These are phyloP conservation scores for Gallirallus australis DNA, from an alignment of 2,797 vertebrate species.

Conservation along the genomic window DNA sequence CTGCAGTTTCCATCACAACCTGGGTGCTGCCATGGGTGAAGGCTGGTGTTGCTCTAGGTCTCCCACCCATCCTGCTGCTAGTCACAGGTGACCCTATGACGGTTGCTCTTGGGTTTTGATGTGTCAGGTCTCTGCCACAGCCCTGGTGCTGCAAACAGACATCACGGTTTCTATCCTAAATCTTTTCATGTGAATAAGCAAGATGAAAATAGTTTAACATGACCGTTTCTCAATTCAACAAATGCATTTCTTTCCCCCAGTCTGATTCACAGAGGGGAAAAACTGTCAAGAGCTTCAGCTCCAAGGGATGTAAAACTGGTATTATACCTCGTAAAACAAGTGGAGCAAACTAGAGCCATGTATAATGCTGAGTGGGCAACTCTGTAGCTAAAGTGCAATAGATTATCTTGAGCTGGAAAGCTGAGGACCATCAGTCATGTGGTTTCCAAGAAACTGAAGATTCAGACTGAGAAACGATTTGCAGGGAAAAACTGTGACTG, in stretches of 20 bases:
- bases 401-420: neutral
- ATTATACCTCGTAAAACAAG: constrained; percentile 35
- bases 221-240: constrained; percentile 6
- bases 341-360: neutral
- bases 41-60: neutral
- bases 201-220: neutral
- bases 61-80: accelerated
- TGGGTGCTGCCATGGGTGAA: neutral
- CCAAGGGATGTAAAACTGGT: neutral
- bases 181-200: neutral
- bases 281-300: constrained; percentile 12
- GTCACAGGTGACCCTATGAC: neutral
- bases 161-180: neutral
- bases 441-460: constrained; percentile 58
- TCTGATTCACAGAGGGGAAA: constrained; percentile 23
- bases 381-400: constrained; percentile 41
- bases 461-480: constrained; percentile 29
- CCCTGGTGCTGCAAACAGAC: accelerated
- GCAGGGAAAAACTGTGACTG: neutral
- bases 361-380: constrained; percentile 56
- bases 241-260: neutral
- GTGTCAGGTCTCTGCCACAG: neutral
- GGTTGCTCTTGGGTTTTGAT: neutral
- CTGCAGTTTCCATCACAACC: neutral
- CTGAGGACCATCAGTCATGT: constrained; percentile 50